Evolutionary conservation across 1,140 invertebrate species (phyloP).

Genomic region (Papilio xuthus): DNA sequence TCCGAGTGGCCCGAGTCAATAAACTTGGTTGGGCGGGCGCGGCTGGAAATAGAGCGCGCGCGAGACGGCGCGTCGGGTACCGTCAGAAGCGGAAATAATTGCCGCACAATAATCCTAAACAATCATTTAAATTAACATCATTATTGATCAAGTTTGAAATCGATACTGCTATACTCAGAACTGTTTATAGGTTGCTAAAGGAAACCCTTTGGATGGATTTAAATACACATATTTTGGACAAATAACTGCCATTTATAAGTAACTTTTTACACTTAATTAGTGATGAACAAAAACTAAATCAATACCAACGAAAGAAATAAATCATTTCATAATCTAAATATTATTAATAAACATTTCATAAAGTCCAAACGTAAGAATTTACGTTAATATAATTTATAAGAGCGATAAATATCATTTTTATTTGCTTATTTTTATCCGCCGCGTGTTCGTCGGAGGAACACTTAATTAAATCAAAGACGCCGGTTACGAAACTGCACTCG

Average conservation of each 20-base stretch:
- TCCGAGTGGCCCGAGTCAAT: constrained; percentile 65
- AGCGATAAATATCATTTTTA: constrained; percentile 41
- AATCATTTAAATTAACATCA: constrained; percentile 8
- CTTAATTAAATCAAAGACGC: constrained; percentile 41
- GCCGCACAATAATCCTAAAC: not conserved
- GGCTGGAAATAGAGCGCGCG: constrained; percentile 68
- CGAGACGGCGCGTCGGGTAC: constrained; percentile 69
- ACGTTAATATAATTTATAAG: constrained; percentile 28
- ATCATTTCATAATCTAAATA: constrained; percentile 11
- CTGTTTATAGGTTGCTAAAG: not conserved
- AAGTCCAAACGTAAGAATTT: constrained; percentile 4
- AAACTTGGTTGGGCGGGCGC: constrained; percentile 76
- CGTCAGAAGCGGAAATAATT: constrained; percentile 50
- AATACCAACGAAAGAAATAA: not conserved
- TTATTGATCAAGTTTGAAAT: constrained; percentile 5
- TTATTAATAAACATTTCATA: not conserved
- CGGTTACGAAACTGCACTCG: constrained; percentile 30
- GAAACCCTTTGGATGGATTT: too few relatives aligned
- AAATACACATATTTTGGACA: not conserved
- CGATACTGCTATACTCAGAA: not conserved
- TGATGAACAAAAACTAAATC: not conserved
- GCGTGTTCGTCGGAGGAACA: constrained; percentile 41
- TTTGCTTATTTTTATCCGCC: constrained; percentile 41
- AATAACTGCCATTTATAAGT: not conserved
- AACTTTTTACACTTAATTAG: not conserved